Evolutionary conservation across 1,140 invertebrate genomes (phyloP), one percentile per base, ranked within the genome.

Genomic region (Nasonia longicornis): DNA sequence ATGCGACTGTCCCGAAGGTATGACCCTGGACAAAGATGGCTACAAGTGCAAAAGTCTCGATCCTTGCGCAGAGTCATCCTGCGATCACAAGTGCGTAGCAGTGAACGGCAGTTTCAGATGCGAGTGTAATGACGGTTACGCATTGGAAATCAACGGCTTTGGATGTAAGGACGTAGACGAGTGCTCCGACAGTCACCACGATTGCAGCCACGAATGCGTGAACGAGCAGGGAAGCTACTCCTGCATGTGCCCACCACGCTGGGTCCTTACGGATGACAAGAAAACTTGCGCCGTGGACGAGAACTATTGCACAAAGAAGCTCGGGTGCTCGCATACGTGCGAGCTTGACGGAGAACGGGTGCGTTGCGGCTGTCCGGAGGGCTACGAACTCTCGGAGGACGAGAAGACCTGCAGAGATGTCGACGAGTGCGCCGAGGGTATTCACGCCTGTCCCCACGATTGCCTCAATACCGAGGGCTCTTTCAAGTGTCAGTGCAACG

Each of bases 401-500:
- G 81, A 83, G 16, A 83, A 79, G 29, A 83, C 77, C 64, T 84
- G 84, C 22, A 69, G 35, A 38, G 96, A 97, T 89, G 93, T 97
- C 74, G 92, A 97, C 86, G 96, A 97, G 89, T 97, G 96, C 85
- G 89, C 90, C 2, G 90, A 93, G 48, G 91, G 90, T 1, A 91
- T 92, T 69, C 92, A 93, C 14, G 91, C 93, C 72, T 94, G 95
- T 82, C 94, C 92, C 0, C 92, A 93, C 6, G 92, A 90, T 11
- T 96, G 95, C 86, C 91, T 94, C 2, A 96, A 96, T 86, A 93
- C 92, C 0, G 91, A 92, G 2, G 95, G 95, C 16, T 94, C 94
- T 3, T 96, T 94, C 87, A 87, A 91, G 2, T 96, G 95, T 85
- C 92, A 94, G 74, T 97, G 96, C 87, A 93, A 93, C 0, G 90